These are phyloP conservation scores for Calosoma granatense DNA, from an alignment of 1,140 invertebrate genomes.

Conservation along the genomic window DNA sequence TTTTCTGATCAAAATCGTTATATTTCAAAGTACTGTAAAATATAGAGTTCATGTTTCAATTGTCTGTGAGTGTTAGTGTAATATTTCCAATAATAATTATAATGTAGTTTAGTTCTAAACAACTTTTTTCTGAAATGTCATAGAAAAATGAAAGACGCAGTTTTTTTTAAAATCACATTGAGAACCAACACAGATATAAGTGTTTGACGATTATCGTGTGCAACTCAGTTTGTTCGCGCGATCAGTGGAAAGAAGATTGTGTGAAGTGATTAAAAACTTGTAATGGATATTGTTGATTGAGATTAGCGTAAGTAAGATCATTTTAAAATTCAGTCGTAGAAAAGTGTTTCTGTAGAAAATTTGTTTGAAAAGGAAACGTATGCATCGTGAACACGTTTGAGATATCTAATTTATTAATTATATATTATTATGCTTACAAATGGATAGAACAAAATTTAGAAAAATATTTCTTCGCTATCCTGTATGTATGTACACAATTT, in stretches of 20 bases:
- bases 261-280: neutral
- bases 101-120: no score
- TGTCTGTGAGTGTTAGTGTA: no score
- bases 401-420: neutral
- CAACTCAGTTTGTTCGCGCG: neutral
- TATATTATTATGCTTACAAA: neutral
- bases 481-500: neutral
- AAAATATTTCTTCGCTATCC: neutral
- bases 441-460: neutral
- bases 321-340: neutral
- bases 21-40: no score
- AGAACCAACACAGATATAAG: neutral
- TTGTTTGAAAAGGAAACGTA: neutral
- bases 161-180: neutral
- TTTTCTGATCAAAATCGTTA: no score
- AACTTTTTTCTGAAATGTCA: no score
- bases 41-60: no score
- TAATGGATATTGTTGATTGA: neutral
- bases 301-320: neutral
- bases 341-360: constrained; percentile 5
- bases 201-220: neutral
- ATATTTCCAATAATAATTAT: no score
- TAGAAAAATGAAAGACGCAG: no score
- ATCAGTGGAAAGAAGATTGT: neutral
- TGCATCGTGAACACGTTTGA: neutral